A percentile compares a stretch with the other conserved stretches of the same genome.
Evolutionary conservation across 1,140 invertebrate genomes (phyloP).

Genomic region (Vollenhovia emeryi): DNA sequence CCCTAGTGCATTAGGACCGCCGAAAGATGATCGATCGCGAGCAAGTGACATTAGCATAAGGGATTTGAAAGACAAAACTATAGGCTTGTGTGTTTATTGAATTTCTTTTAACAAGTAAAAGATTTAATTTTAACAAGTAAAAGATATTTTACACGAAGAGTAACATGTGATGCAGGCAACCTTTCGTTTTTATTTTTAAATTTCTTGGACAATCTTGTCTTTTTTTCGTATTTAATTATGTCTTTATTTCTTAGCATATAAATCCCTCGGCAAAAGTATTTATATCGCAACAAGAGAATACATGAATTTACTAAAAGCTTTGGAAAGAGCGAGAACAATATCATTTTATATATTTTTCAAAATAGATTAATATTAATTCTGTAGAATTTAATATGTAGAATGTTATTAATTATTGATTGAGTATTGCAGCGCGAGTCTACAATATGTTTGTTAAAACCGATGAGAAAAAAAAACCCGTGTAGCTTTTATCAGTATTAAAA

Average conservation of each 20-base stretch:
- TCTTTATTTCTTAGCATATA: neutral
- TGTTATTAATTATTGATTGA: neutral
- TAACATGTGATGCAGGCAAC: neutral
- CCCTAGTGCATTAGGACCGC: neutral
- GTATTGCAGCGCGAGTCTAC: neutral
- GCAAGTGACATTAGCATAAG: neutral
- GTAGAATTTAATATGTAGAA: neutral
- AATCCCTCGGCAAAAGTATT: too few relatives aligned
- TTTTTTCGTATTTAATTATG: neutral
- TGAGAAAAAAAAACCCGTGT: neutral
- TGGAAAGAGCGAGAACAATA: neutral
- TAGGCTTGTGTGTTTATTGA: neutral
- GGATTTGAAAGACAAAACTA: neutral
- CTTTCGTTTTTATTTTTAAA: neutral
- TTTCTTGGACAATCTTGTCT: neutral
- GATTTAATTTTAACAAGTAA: neutral
- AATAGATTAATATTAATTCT: neutral
- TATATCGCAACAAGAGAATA: neutral
- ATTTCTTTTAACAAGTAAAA: neutral
- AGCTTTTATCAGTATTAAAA: constrained; percentile 5
- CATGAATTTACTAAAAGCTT: neutral
- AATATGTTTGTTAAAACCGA: neutral
- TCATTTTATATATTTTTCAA: neutral
- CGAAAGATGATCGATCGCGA: neutral
- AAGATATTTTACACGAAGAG: neutral